Percentiles rank a stretch among this genome's conserved stretches.
These are phyloP conservation scores for Pleuronectes platessa DNA, from an alignment of 2,113 vertebrate species.

Conservation along the genomic window DNA sequence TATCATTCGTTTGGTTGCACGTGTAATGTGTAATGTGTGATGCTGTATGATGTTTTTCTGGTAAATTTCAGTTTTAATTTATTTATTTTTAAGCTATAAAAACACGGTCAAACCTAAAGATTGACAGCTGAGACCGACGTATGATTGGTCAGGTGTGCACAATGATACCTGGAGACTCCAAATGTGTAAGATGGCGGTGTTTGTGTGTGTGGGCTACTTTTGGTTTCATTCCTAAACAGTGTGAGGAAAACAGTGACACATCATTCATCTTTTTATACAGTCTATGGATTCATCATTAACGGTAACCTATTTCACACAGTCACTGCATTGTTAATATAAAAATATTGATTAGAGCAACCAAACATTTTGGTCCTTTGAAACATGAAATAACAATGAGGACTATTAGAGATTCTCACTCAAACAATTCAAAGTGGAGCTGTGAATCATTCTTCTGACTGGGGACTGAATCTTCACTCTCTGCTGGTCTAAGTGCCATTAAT, in stretches of 20 bases:
- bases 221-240: neutral
- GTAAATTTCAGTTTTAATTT: no score
- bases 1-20: neutral
- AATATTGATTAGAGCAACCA: neutral
- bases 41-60: no score
- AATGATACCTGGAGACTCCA: no score
- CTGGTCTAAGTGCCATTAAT: conserved; percentile 20
- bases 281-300: neutral
- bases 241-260: neutral
- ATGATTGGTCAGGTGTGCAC: no score
- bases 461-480: conserved; percentile 22
- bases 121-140: no score
- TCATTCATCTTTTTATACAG: neutral
- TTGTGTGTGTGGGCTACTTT: neutral
- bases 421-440: neutral
- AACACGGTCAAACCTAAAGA: no score
- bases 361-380: neutral
- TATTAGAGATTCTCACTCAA: conserved; percentile 7
- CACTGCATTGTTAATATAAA: neutral
- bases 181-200: no score
- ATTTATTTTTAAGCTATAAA: no score
- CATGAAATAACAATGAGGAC: neutral
- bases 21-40: neutral
- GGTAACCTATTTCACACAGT: neutral
- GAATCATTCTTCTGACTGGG: neutral